These are phyloP conservation scores for Ptychoptera albimana DNA, from an alignment of 2,888 invertebrate species.

Conservation along the genomic window DNA sequence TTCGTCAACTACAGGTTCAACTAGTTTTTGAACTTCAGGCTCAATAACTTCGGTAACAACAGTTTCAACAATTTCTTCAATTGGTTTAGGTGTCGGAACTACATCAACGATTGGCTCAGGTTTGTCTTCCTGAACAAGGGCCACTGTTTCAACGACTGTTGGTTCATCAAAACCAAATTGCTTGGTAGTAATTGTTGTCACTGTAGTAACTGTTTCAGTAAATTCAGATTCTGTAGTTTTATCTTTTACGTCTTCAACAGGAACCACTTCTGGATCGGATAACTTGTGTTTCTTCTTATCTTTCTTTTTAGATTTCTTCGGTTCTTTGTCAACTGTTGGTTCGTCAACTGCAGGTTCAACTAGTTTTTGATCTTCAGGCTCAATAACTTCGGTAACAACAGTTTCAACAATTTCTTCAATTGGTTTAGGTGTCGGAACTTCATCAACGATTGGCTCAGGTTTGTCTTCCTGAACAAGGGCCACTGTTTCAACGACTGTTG, in stretches of 20 bases:
- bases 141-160: constrained; percentile 11
- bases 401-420: constrained; percentile 24
- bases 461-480: constrained; percentile 12
- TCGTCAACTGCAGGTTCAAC: background rate
- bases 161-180: background rate
- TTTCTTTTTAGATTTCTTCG: constrained; percentile 10
- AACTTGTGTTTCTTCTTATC: background rate
- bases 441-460: background rate
- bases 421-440: constrained; percentile 17
- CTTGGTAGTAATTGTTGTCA: background rate
- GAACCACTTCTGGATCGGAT: background rate
- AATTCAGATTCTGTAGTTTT: constrained; percentile 3
- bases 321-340: constrained; percentile 12
- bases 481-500: constrained; percentile 12
- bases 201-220: background rate
- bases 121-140: constrained; percentile 12
- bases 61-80: constrained; percentile 23
- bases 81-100: constrained; percentile 19
- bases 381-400: constrained; percentile 13
- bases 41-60: constrained; percentile 13
- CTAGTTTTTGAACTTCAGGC: background rate
- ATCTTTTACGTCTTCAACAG: background rate
- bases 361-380: background rate
- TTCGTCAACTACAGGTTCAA: background rate
- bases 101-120: background rate